These are phyloP conservation scores for Ctenicera cuprea DNA, from an alignment of 2,888 invertebrate genomes.

Conservation along the genomic window DNA sequence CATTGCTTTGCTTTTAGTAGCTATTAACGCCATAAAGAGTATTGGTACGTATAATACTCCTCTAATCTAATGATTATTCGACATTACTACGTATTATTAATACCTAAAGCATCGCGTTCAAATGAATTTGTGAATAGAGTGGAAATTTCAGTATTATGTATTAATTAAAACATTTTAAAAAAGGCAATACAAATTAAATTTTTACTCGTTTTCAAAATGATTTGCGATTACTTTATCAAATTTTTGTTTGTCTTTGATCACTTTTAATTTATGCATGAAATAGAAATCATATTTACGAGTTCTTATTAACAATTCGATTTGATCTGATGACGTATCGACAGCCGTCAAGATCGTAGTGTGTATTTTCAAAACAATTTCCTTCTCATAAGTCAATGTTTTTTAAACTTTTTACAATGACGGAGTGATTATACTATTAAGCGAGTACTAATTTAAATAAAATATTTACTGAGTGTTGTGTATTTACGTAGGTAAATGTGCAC, in stretches of 20 bases:
- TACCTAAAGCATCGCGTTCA: too few species aligned
- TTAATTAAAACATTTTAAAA: too few species aligned
- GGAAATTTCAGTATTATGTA: too few species aligned
- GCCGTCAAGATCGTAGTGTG: too few species aligned
- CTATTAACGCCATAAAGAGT: not conserved
- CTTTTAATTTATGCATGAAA: not conserved
- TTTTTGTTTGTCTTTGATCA: too few species aligned
- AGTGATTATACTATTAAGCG: constrained; percentile 29
- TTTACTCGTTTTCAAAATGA: not conserved
- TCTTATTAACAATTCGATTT: constrained; percentile 20
- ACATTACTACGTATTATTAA: not conserved
- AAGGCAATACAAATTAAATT: not conserved
- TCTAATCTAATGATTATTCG: not conserved
- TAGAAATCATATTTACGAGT: not conserved
- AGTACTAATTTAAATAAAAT: constrained; percentile 28
- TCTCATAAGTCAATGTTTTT: constrained; percentile 44
- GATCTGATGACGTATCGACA: too few species aligned
- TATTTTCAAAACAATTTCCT: constrained; percentile 34
- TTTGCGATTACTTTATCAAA: too few species aligned
- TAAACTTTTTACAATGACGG: constrained; percentile 32
- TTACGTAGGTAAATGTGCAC: constrained; percentile 42
- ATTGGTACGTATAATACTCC: not conserved
- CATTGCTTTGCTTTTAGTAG: not conserved
- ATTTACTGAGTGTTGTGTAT: constrained; percentile 23
- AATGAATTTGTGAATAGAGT: too few species aligned